These are phyloP conservation scores for Calliphora vicina DNA, from an alignment of 1,140 invertebrate genomes.

Conservation along the genomic window DNA sequence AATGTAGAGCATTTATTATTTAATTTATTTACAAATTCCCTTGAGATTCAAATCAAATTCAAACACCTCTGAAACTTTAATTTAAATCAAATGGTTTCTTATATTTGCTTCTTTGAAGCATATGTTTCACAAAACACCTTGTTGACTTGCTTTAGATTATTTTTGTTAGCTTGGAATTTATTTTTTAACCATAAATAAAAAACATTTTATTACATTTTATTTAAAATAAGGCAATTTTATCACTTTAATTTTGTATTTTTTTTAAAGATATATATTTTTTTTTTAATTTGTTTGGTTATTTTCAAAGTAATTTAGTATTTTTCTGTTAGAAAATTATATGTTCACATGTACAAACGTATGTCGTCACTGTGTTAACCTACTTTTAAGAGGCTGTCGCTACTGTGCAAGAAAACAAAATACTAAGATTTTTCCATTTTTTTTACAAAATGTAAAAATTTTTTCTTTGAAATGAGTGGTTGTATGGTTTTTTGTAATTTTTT, in stretches of 20 bases:
- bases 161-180: not conserved
- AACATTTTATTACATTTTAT: not conserved
- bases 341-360: constrained; percentile 25
- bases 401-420: not conserved
- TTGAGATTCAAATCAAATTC: too few species aligned
- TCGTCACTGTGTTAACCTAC: constrained; percentile 17
- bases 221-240: constrained; percentile 23
- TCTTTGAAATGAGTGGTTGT: too few species aligned
- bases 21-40: too few species aligned
- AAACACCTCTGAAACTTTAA: too few species aligned
- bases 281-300: too few species aligned
- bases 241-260: not conserved
- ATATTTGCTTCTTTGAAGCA: not conserved
- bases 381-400: not conserved
- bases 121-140: not conserved
- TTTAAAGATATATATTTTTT: not conserved
- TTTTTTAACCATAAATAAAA: not conserved
- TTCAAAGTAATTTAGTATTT: not conserved
- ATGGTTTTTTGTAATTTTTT: too few species aligned
- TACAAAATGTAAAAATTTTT: too few species aligned
- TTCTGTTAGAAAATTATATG: not conserved
- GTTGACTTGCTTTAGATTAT: not conserved
- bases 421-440: not conserved
- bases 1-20: too few species aligned
- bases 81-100: too few species aligned